Conservation (phyloP, 2,113 vertebrate genomes). For the Passer domesticus region DNA sequence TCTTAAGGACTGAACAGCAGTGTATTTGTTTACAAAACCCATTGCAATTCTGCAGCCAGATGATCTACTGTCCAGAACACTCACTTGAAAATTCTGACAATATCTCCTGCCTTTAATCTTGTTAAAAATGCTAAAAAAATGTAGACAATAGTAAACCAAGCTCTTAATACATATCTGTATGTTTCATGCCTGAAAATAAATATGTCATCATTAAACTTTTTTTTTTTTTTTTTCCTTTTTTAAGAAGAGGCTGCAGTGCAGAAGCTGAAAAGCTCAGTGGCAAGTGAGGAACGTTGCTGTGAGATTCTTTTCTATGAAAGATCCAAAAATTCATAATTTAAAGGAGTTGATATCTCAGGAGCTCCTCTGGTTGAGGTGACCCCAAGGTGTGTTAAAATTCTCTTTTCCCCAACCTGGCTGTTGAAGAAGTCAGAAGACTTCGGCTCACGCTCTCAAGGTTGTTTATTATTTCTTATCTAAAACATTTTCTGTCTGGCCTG, state of each 20-base stretch:
- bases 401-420: no score
- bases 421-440: no score
- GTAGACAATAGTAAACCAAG: neutral
- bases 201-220: neutral
- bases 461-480: no score
- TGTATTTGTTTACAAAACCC: neutral
- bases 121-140: neutral
- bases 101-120: neutral
- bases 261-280: constrained; percentile 87
- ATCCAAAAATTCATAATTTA: constrained; percentile 84
- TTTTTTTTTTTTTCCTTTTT: neutral
- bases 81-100: neutral
- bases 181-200: neutral
- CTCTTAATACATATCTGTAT: neutral
- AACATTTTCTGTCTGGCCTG: no score
- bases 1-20: neutral
- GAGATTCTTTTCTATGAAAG: constrained; percentile 86
- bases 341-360: constrained; percentile 75
- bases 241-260: constrained; percentile 83
- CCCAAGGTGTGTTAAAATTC: no score
- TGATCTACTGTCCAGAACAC: neutral
- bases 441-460: no score
- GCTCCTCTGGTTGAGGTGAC: no score
- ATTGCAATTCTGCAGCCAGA: neutral
- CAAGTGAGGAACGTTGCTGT: constrained; percentile 84